A percentile compares a stretch with the other conserved stretches of the same genome.
Conservation (phyloP, 2,113 vertebrate genomes). For the Protomyctophum bolini region DNA sequence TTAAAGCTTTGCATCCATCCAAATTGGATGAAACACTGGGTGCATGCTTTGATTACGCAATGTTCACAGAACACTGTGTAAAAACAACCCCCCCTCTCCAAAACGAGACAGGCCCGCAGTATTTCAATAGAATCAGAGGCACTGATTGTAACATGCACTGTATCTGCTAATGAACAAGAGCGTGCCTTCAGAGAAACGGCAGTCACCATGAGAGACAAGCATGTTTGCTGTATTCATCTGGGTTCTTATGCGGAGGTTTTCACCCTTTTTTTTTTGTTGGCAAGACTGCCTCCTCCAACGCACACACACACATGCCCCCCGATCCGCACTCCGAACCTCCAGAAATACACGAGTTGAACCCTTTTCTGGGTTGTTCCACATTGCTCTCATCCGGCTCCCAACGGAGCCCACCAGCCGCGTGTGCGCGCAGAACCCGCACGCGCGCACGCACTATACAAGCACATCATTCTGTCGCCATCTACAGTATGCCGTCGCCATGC, state of each 20-base stretch:
- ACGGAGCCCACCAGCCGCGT: too few species aligned
- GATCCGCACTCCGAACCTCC: conserved; percentile 1
- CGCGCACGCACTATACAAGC: too few species aligned
- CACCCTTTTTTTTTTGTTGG: conserved; percentile 17
- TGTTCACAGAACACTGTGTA: conserved; percentile 47
- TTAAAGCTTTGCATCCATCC: conserved; percentile 31
- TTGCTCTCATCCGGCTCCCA: conserved; percentile 47
- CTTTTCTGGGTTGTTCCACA: conserved; percentile 36
- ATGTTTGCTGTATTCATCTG: conserved; percentile 21
- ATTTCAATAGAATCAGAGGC: conserved; percentile 24
- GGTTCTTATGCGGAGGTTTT: conserved; percentile 22
- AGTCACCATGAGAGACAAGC: background rate
- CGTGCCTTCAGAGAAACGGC: background rate
- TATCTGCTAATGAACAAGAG: conserved; percentile 22
- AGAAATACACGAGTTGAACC: conserved; percentile 33
- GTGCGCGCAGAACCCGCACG: too few species aligned
- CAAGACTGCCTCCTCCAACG: conserved; percentile 34
- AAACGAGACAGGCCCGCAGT: background rate
- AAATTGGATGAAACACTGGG: conserved; percentile 32
- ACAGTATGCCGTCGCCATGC: too few species aligned
- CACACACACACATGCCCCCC: conserved; percentile 32
- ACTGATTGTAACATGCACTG: conserved; percentile 3
- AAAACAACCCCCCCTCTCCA: conserved; percentile 6
- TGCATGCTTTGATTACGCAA: conserved; percentile 62
- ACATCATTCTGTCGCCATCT: too few species aligned